Conservation (phyloP, 2,797 vertebrate genomes). For the Lepus townsendii region DNA sequence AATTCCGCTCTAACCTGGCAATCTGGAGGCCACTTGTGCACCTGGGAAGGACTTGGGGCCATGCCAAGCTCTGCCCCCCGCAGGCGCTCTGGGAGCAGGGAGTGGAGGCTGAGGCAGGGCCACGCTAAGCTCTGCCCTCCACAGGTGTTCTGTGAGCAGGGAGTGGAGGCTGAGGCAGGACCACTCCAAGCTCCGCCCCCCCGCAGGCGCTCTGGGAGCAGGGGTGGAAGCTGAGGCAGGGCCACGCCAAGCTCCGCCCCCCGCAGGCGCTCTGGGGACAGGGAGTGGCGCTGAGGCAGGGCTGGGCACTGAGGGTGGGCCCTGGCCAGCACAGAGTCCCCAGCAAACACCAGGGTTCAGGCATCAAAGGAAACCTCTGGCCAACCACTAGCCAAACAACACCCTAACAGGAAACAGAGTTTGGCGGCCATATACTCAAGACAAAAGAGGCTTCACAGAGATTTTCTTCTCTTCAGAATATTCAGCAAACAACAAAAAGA, state of each 20-base stretch:
- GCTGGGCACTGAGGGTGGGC: too few species aligned
- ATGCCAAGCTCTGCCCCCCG: background rate
- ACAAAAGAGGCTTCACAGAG: background rate
- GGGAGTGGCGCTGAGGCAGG: too few species aligned
- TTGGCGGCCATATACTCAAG: background rate
- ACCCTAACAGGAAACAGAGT: background rate
- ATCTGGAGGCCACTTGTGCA: background rate
- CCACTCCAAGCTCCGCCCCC: background rate
- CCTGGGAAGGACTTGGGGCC: background rate
- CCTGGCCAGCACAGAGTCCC: background rate
- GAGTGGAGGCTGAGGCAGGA: background rate
- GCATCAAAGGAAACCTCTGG: background rate
- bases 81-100: background rate
- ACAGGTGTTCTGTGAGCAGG: background rate
- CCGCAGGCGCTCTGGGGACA: background rate
- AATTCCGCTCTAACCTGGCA: background rate
- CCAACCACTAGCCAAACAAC: background rate
- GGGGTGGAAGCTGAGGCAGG: background rate
- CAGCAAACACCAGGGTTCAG: background rate
- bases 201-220: background rate
- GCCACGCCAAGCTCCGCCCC: background rate
- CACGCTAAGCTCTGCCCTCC: background rate
- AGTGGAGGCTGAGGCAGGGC: background rate
- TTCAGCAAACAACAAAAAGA: background rate
- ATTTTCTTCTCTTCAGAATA: background rate